These are phyloP conservation scores for Aplocera efformata DNA, from an alignment of 2,888 invertebrate genomes.

Conservation along the genomic window DNA sequence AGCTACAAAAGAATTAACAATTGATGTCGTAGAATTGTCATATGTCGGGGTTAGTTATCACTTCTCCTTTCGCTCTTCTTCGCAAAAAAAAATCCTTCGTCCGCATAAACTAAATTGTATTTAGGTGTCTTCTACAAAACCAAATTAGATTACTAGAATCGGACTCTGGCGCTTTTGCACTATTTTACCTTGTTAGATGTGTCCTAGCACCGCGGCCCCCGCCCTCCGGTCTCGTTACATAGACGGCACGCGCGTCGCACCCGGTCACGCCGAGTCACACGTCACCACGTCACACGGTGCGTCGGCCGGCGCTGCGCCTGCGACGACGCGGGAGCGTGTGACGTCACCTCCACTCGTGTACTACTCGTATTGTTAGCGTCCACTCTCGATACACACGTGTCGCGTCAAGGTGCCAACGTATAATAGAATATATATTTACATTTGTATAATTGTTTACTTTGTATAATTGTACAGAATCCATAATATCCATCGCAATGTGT, in stretches of 20 bases:
- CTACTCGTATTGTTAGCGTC: constrained; percentile 49
- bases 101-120: constrained; percentile 4
- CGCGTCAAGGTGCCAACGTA: constrained; percentile 70
- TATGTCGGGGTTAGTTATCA: background rate
- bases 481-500: constrained; percentile 69
- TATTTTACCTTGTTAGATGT: constrained; percentile 17
- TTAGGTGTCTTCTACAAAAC: background rate
- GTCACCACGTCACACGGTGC: no score
- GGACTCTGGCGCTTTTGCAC: constrained; percentile 18
- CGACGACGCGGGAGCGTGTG: constrained; percentile 8
- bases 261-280: no score
- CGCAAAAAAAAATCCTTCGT: background rate
- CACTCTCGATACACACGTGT: constrained; percentile 49
- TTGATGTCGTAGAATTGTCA: no score
- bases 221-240: constrained; percentile 41
- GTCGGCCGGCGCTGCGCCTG: no score
- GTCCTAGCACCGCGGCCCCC: constrained; percentile 42
- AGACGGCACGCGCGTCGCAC: no score
- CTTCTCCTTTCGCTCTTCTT: constrained; percentile 19
- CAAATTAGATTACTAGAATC: constrained; percentile 11
- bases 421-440: constrained; percentile 71
- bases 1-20: no score
- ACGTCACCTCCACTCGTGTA: constrained; percentile 21
- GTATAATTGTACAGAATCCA: constrained; percentile 72
- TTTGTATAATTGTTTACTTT: constrained; percentile 74